Percentiles rank a stretch among this genome's conserved stretches.
phyloP scores from a whole-genome alignment of 2,888 invertebrate genomes.

The Poecilus cupreus region DNA sequence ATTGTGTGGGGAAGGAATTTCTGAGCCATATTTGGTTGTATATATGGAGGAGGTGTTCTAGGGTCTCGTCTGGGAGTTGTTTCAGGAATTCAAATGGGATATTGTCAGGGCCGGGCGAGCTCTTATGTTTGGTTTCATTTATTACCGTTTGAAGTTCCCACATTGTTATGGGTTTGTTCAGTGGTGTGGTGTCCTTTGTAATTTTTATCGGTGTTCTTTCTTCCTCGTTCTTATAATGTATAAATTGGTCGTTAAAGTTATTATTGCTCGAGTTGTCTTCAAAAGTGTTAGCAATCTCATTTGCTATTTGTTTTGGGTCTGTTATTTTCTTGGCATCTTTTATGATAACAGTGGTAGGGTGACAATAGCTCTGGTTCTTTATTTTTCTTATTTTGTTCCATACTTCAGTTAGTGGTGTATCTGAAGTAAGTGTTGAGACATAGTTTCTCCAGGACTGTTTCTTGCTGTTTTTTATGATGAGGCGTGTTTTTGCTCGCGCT shows the following conservation, averaged over 20 bases:
- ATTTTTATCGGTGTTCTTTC: neutral
- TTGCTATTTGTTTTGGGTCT: slow-evolving; percentile 2
- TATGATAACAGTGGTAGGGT: neutral
- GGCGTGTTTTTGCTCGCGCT: neutral
- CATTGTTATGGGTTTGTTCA: neutral
- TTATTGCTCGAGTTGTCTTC: neutral
- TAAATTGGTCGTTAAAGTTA: neutral
- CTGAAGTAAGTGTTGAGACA: neutral
- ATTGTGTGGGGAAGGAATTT: neutral
- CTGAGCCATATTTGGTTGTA: neutral
- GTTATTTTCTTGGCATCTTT: neutral
- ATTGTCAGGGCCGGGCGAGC: neutral
- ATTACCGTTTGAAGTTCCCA: neutral
- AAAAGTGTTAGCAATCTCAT: neutral
- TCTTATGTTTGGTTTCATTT: neutral
- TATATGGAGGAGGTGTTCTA: neutral
- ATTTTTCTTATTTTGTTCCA: too few species aligned
- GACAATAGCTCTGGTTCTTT: neutral
- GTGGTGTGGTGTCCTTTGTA: neutral
- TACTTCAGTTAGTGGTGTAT: neutral
- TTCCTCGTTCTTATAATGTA: neutral
- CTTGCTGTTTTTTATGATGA: neutral
- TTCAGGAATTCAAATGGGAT: slow-evolving; percentile 26
- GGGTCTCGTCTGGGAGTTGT: neutral
- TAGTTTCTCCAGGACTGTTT: neutral